Base-by-base conservation (phyloP, 2,113 vertebrate genomes). In the Trichomycterus rosablanca region DNA sequence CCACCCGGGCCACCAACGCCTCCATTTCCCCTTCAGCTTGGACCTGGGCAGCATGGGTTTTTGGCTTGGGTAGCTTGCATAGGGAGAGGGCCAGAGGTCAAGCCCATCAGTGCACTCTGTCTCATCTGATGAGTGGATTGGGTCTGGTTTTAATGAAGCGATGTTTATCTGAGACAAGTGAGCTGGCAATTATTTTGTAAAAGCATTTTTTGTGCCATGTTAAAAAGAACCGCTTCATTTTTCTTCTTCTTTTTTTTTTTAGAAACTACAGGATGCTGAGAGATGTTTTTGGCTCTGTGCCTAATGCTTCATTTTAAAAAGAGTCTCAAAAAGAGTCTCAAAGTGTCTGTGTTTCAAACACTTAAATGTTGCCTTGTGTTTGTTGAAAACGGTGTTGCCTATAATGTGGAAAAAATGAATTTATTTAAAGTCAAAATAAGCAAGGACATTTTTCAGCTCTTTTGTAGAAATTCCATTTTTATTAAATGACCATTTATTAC, bases 81-180 rank as follows among this genome's bases (percentile, higher is more conserved):
- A 22, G 71, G 72, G 74, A 74, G 48, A 51, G 59, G 79, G 76
- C 73, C 62, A 81, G 67, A 78, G 80, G 80, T 82, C 76, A 80
- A 69, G 60, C 66, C 59, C 63, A 56, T 75, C 63, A 54, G 74
- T 74, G 59, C 67, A 65, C 57, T 74, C 61, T 53, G 44, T 52
- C 49, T 59, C 71, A 71, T 77, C 55, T 70, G 71, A 66, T 77
- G 75, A 67, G 44, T 52, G 68, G 70, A 66, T 74, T 73, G 73
- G 65, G 73, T 79, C 76, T 80, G 72, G 75, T 81, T 82, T 79
- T 64, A 73, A 79, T 69, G 48, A 70, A 59, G 39, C 51, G 61
- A 35, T 24, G 57, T 3, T 23, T 40, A 57, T 68, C 63, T 56
- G n/a, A n/a, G n/a, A n/a, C n/a, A n/a, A n/a, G n/a, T n/a, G n/a